Conservation (phyloP, 2,797 vertebrate genomes). For the Halcyon smyrnensis region DNA sequence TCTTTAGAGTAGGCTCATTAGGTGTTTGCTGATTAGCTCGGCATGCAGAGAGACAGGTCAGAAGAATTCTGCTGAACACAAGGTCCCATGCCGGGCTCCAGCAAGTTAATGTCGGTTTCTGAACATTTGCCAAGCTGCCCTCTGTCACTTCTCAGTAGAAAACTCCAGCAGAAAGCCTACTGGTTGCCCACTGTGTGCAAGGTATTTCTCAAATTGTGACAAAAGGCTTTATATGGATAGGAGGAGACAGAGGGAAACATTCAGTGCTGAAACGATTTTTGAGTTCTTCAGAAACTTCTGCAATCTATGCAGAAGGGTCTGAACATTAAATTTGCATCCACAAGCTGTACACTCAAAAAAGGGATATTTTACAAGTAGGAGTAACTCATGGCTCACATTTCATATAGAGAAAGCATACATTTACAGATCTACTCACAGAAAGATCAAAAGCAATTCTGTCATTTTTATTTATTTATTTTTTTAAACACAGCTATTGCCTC, state of each 20-base stretch:
- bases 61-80: constrained; percentile 98
- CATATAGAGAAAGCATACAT: background rate
- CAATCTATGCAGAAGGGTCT: background rate
- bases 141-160: constrained; percentile 81
- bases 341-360: background rate
- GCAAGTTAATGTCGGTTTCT: constrained; percentile 88
- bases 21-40: constrained; percentile 96
- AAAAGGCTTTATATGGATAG: constrained; percentile 53
- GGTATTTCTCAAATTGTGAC: constrained; percentile 87
- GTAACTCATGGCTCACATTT: background rate
- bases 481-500: background rate
- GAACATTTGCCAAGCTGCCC: constrained; percentile 92
- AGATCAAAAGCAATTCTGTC: background rate
- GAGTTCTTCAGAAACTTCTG: constrained; percentile 6
- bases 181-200: constrained; percentile 82
- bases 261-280: background rate
- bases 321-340: background rate
- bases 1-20: constrained; percentile 96
- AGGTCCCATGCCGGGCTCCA: constrained; percentile 93
- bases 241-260: background rate
- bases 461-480: background rate
- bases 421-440: background rate
- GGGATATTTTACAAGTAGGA: background rate
- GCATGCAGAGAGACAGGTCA: constrained; percentile 92
- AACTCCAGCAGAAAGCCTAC: constrained; percentile 78